A percentile compares a stretch with the other conserved stretches of the same genome.
Evolutionary conservation across 2,888 invertebrate genomes (phyloP).

Genomic region (Acheta domesticus): DNA sequence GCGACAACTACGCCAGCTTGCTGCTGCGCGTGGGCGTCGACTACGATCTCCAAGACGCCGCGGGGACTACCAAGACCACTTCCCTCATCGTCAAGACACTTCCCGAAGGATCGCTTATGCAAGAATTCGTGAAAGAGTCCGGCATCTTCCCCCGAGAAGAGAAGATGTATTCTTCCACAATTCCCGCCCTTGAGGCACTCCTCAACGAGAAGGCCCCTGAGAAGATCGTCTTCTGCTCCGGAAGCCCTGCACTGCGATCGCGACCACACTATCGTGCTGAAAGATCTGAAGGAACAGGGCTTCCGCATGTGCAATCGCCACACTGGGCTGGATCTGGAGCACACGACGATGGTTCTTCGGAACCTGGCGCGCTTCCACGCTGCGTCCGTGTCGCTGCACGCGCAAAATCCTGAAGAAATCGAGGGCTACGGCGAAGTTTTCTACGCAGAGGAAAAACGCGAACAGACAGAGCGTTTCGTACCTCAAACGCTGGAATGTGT

Average conservation of each 20-base stretch:
- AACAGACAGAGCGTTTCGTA: not conserved
- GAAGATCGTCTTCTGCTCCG: not conserved
- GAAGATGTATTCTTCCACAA: conserved; percentile 5
- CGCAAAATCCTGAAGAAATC: conserved; percentile 24
- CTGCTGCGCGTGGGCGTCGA: conserved; percentile 25
- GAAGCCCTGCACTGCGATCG: not conserved
- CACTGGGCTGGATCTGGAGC: conserved; percentile 28
- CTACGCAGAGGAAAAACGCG: conserved; percentile 23
- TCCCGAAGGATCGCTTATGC: conserved; percentile 19
- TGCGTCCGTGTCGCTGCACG: conserved; percentile 27
- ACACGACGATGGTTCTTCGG: conserved; percentile 24
- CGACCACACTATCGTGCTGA: conserved; percentile 25
- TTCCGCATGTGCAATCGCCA: conserved; percentile 32
- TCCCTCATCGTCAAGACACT: conserved; percentile 33
- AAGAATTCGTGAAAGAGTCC: not conserved
- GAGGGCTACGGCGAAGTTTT: conserved; percentile 26
- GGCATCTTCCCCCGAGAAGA: conserved; percentile 22
- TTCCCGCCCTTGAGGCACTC: not conserved
- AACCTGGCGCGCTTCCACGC: conserved; percentile 32
- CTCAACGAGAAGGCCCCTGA: not conserved
- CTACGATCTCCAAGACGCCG: not conserved
- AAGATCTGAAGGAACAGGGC: conserved; percentile 28
- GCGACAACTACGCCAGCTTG: conserved; percentile 32
- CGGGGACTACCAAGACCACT: not conserved
- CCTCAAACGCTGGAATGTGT: not conserved